phyloP scores from a whole-genome alignment of 1,140 invertebrate species.

The Anastrepha ludens region DNA sequence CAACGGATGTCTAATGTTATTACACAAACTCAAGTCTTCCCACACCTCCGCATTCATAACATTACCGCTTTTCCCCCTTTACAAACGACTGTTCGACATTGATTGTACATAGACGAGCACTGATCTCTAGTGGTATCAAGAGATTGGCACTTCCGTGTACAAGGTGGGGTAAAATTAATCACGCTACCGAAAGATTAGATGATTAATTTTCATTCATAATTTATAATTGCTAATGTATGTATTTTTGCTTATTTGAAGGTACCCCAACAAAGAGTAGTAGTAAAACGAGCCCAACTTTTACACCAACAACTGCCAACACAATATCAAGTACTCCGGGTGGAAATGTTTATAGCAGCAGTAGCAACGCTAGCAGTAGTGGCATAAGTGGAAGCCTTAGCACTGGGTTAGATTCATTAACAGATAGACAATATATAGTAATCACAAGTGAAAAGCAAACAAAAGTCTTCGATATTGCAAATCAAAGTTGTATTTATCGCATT shows the following conservation, averaged over 20 bases:
- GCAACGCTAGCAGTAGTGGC: conserved; percentile 69
- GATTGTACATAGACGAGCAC: no score
- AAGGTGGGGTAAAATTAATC: no score
- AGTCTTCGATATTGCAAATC: conserved; percentile 94
- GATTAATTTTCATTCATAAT: neutral
- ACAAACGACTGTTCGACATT: no score
- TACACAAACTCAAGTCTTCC: no score
- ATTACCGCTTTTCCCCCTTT: no score
- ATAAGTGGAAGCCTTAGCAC: conserved; percentile 74
- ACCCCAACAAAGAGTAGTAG: conserved; percentile 72
- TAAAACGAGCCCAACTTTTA: conserved; percentile 72
- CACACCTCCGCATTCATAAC: no score
- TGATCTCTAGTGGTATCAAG: no score
- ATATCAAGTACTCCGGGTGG: conserved; percentile 69
- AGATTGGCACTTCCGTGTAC: no score
- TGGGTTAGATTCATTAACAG: conserved; percentile 78
- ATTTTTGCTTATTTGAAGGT: conserved; percentile 58
- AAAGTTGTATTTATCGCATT: conserved; percentile 91
- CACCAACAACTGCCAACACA: conserved; percentile 74
- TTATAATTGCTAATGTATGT: neutral
- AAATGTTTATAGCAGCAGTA: conserved; percentile 63
- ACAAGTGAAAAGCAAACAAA: conserved; percentile 96
- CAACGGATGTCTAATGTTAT: no score
- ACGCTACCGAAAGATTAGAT: neutral
- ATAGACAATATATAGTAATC: conserved; percentile 94